phyloP scores from a whole-genome alignment of 2,888 invertebrate species.

The Andrena trimmerana region DNA sequence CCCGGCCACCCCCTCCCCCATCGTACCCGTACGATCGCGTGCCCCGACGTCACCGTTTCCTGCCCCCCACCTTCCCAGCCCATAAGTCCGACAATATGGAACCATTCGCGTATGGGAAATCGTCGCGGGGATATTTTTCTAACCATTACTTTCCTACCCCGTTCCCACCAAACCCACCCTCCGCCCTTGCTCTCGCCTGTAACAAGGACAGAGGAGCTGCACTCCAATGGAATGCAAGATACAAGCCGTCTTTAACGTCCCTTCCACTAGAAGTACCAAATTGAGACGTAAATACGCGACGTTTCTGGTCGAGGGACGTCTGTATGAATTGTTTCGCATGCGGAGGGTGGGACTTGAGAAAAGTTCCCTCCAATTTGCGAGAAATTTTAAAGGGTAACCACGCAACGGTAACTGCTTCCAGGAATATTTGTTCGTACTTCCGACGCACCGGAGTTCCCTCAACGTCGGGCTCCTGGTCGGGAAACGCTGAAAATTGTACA shows the following conservation, averaged over 20 bases:
- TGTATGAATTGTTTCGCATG: conserved; percentile 53
- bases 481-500: conserved; percentile 12
- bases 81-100: conserved; percentile 73
- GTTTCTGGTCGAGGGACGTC: conserved; percentile 41
- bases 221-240: conserved; percentile 52
- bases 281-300: conserved; percentile 58
- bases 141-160: conserved; percentile 69
- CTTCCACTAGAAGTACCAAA: conserved; percentile 39
- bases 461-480: neutral
- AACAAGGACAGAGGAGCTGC: conserved; percentile 19
- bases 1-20: neutral
- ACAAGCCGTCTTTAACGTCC: conserved; percentile 46
- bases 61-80: conserved; percentile 55
- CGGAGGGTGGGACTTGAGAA: neutral
- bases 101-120: conserved; percentile 72
- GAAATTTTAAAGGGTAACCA: conserved; percentile 6
- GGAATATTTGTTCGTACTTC: conserved; percentile 4
- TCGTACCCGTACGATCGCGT: conserved; percentile 1
- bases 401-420: conserved; percentile 3
- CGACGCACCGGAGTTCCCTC: neutral
- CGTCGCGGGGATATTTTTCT: conserved; percentile 76
- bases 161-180: neutral
- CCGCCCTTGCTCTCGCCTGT: neutral
- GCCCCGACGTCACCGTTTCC: neutral
- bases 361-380: conserved; percentile 27